Base-by-base conservation (phyloP, 2,888 invertebrate genomes). In the Apamea epomidion region DNA sequence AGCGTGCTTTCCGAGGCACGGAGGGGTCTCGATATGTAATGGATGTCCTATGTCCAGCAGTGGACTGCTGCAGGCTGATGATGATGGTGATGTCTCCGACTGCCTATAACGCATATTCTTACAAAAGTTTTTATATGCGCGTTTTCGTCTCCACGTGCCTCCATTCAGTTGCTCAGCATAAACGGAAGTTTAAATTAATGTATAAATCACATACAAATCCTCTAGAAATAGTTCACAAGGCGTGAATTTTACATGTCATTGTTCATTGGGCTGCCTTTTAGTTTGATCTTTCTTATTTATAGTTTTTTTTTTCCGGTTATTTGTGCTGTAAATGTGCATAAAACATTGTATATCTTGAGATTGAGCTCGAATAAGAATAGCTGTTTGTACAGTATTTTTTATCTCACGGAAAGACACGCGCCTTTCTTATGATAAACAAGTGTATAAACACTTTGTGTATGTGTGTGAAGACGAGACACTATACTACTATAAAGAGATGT, bases 131-230 rank as follows among this genome's bases (percentile, higher is more conserved):
- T 8, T 29, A 64, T 25, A 32, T 21, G 7, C 42, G 8, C 14
- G 12, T 54, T 48, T 68, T 62, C 71, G 18, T 21, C 78, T 64
- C 12, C 25, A 12, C 25, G 51, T 42, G 16, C 5, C 70, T 73
- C 51, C 32, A 85, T 60, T 81, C 32, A 73, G 51, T 18, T 29
- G 42, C 67, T 73, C 25, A 32, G 6, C 25, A n/a, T 25, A 60
- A 51, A 45, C 37, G 85, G 83, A 85, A 58, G 85, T 67, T 18
- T 81, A 45, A 37, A 86, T 75, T 75, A 76, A 78, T 78, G 83
- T 76, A 54, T 76, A 82, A 86, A 76, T 76, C 29, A 48, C 37
- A 75, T 70, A 82, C 68, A 82, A 79, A 74, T 72, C 18, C 29
- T 45, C 80, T 10, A 68, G 65, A 83, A 75, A 83, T 80, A 77